Conservation (phyloP, 2,797 vertebrate species). For the Hylomyscus alleni region DNA sequence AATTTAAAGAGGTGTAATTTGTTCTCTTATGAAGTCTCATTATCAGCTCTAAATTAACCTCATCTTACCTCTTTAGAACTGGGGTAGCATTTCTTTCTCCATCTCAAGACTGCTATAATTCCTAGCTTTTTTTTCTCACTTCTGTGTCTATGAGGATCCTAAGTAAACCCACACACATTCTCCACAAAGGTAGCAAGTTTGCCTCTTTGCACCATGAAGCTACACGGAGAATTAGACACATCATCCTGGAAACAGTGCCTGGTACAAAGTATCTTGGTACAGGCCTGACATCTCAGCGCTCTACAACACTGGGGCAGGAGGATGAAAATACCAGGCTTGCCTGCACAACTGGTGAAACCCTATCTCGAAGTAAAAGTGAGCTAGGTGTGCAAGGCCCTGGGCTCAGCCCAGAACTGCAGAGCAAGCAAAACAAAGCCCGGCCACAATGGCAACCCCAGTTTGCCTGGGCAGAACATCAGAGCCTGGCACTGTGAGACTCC, state of each 20-base stretch:
- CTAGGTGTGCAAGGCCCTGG: not conserved
- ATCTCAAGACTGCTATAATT: not conserved
- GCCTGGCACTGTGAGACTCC: not conserved
- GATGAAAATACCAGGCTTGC: not conserved
- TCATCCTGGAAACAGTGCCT: not conserved
- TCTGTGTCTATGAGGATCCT: not conserved
- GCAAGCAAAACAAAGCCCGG: not conserved
- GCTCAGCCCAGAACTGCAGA: not conserved
- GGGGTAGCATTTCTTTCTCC: not conserved
- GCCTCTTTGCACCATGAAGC: not conserved
- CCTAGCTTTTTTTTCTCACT: not conserved
- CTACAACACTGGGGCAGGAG: not conserved
- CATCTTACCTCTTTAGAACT: conserved; percentile 20
- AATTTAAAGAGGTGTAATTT: not conserved
- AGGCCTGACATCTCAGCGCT: not conserved
- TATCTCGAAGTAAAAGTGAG: not conserved
- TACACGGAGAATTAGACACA: not conserved
- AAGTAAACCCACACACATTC: not conserved
- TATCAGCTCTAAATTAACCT: not conserved
- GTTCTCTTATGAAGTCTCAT: not conserved
- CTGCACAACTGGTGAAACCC: not conserved
- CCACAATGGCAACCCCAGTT: not conserved
- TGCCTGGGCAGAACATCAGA: not conserved
- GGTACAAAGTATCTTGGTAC: not conserved
- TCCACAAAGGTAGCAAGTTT: not conserved